Evolutionary conservation across 2,888 invertebrate species (phyloP).

Genomic region (Plagodis dolabraria): DNA sequence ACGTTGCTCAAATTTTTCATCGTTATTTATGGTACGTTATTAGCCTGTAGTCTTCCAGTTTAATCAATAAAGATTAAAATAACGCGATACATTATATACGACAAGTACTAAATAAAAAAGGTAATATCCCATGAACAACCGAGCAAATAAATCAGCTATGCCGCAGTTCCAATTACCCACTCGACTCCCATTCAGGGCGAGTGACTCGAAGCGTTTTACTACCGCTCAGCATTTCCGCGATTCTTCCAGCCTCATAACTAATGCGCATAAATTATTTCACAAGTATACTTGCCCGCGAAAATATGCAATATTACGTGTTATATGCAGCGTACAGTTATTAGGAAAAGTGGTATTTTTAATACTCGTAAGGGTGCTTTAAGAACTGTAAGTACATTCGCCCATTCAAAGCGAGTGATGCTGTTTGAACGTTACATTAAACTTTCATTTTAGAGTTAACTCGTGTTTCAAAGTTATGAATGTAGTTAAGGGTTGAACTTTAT

Average conservation of each 20-base stretch:
- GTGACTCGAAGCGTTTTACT: constrained; percentile 33
- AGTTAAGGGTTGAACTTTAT: neutral
- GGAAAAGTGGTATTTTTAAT: constrained; percentile 65
- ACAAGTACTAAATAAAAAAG: neutral
- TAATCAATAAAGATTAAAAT: no score
- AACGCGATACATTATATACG: no score
- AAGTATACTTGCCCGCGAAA: constrained; percentile 61
- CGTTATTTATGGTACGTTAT: no score
- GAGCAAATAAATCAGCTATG: constrained; percentile 29
- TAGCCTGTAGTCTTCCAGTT: no score
- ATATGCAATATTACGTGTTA: constrained; percentile 67
- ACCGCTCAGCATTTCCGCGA: constrained; percentile 50
- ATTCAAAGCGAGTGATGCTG: constrained; percentile 10
- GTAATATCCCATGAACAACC: neutral
- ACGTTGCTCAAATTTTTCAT: no score
- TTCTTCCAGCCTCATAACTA: constrained; percentile 61
- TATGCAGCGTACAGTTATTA: constrained; percentile 61
- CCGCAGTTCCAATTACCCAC: constrained; percentile 34
- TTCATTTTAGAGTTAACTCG: constrained; percentile 12
- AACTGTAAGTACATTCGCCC: constrained; percentile 5
- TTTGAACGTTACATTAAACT: constrained; percentile 8
- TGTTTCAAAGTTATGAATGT: constrained; percentile 7
- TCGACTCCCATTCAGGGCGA: constrained; percentile 40
- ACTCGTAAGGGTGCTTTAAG: constrained; percentile 44
- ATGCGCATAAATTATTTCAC: constrained; percentile 70